Base-by-base conservation (phyloP, 2,888 invertebrate genomes). In the Sylvicola fuscatus region DNA sequence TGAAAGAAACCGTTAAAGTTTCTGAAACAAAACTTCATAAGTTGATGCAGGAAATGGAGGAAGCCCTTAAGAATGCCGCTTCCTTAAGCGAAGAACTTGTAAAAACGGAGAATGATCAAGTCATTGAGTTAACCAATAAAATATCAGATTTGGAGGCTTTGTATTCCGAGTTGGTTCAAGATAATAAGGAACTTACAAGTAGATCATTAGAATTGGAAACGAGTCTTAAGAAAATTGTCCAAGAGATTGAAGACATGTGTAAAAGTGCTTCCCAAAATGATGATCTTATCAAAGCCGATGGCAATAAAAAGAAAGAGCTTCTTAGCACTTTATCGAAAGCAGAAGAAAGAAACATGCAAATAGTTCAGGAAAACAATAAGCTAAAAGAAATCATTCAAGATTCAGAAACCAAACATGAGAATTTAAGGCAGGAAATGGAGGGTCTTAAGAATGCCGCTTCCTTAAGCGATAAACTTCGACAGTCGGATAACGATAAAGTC, bases 361-460 rank as follows among this genome's bases (percentile, higher is more conserved):
- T 44, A 6, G 5, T 21, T 8, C 4, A 21, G 8, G 21, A 21
- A 21, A 21, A 21, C 8, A 21, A 4, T 6, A 21, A 21, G 4
- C 21, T 21, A 6, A 21, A 21, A 21, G 53, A 59, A 31, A 60
- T 65, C 43, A 43, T 69, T 30, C 50, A 60, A 36, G 55, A 58
- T 45, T 55, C 49, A 53, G 60, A 59, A 45, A 63, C 62, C 39
- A 64, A 60, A 40, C 46, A 64, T 26, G 52, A 61, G 42, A 69
- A 68, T 14, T 61, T 70, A 47, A 67, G 72, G 51, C 75, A 76
- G 55, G 60, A 76, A 49, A 63, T 77, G 15, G 70, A n/a, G n/a
- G n/a, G 74, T 34, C 60, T 78, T 34, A 75, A 76, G 2, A 66
- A 72, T 46, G 72, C 73, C 49, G 76, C 77, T 53, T 53, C 76